Evolutionary conservation across 1,140 invertebrate genomes (phyloP), one percentile per base, ranked within the genome.

Genomic region (Orussus abietinus): DNA sequence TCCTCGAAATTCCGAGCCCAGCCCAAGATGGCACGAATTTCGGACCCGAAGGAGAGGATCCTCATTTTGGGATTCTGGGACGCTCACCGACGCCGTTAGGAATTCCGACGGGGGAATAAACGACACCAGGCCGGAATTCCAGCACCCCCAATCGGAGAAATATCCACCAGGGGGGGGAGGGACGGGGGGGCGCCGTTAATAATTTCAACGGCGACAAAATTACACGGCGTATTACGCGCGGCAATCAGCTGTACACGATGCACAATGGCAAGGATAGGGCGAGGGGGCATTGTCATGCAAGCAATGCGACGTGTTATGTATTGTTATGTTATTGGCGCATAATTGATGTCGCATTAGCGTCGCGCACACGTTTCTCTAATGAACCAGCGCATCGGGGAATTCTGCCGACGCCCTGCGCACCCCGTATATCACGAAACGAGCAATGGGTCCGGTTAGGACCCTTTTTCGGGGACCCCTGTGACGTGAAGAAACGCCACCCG

Each of bases 281-380:
- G 11, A 12, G 28, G 34, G 38, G 38, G 46, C 46, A 64, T 64
- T 64, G 61, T 64, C 58, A 64, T 64, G 61, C 59, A 59, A 60
- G 59, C 61, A 64, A 64, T 60, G 59, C 55, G 55, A 62, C 57
- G 59, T 60, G 59, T 62, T 62, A 62, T 62, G 59, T 62, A 64
- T 62, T 62, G 62, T 64, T 64, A 62, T 62, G 59, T 64, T 64
- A 64, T 64, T 62, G 62, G 62, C 56, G 59, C 60, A 62, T 64
- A 64, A 64, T 63, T 63, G 62, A 64, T 64, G 60, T 60, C 54
- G 57, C 58, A 63, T 64, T 64, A 64, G 56, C 51, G 58, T 63
- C 60, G 45, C 34, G 45, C 44, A 40, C 56, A 57, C 47, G 51
- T 53, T 50, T 36, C 50, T 53, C 49, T 64, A 64, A 64, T 64